Percentiles rank a stretch among this genome's conserved stretches.
phyloP scores from a whole-genome alignment of 2,113 vertebrate species.

The Sphaerodactylus townsendi region DNA sequence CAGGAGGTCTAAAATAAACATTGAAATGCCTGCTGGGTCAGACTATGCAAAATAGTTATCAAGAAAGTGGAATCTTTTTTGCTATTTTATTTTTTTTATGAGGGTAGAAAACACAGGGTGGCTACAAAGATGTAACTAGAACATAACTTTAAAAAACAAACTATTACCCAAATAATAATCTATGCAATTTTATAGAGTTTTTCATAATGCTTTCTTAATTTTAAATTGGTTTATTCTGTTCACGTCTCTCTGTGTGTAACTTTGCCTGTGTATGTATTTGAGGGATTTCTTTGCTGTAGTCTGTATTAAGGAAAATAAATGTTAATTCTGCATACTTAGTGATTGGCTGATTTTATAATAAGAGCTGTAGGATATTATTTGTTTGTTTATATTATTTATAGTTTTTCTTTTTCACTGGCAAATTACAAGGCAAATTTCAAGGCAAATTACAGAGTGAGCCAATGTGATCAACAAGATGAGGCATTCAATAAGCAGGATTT shows the following conservation, averaged over 20 bases:
- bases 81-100: not conserved
- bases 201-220: not conserved
- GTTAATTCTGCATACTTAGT: not conserved
- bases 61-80: not conserved
- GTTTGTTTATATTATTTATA: too few species aligned
- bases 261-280: too few species aligned
- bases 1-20: slow-evolving; percentile 45
- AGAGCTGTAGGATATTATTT: not conserved
- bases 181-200: not conserved
- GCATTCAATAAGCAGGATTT: too few species aligned
- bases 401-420: too few species aligned
- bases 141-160: not conserved
- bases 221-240: too few species aligned
- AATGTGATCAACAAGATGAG: too few species aligned
- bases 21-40: not conserved
- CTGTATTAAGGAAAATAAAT: not conserved
- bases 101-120: not conserved
- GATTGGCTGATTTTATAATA: not conserved
- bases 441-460: too few species aligned
- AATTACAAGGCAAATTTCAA: too few species aligned
- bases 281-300: too few species aligned
- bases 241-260: too few species aligned
- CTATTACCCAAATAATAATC: not conserved
- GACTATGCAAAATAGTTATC: not conserved
- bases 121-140: not conserved